phyloP scores from a whole-genome alignment of 2,797 vertebrate genomes.

The Phalloptychus januarius region DNA sequence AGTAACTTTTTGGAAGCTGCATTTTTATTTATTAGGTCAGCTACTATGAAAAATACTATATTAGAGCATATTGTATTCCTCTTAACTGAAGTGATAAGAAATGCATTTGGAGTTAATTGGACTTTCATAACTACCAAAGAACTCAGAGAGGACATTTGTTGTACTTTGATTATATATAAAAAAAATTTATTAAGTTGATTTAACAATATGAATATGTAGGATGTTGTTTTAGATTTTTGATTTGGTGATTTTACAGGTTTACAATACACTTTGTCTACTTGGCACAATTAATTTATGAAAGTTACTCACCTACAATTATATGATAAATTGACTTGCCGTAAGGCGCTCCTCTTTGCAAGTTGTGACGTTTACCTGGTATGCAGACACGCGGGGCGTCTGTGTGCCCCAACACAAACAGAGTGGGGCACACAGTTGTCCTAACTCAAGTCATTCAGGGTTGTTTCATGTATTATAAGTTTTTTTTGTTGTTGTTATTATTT shows the following conservation, averaged over 20 bases:
- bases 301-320: not conserved
- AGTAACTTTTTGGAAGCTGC: not conserved
- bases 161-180: not conserved
- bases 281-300: no score
- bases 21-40: not conserved
- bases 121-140: not conserved
- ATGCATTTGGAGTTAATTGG: not conserved
- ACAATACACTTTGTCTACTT: not conserved
- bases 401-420: not conserved
- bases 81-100: not conserved
- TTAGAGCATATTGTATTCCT: not conserved
- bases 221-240: not conserved
- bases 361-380: constrained; percentile 16
- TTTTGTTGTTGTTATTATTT: not conserved
- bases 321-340: not conserved
- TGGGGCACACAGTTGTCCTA: constrained; percentile 26
- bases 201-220: not conserved
- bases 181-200: not conserved
- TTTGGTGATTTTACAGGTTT: not conserved
- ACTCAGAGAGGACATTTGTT: not conserved
- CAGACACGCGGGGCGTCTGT: constrained; percentile 1
- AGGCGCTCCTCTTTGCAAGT: not conserved
- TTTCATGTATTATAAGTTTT: constrained; percentile 1
- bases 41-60: not conserved
- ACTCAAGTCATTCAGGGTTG: constrained; percentile 32